Base-by-base conservation (phyloP, 2,888 invertebrate species). In the Drepana falcataria region DNA sequence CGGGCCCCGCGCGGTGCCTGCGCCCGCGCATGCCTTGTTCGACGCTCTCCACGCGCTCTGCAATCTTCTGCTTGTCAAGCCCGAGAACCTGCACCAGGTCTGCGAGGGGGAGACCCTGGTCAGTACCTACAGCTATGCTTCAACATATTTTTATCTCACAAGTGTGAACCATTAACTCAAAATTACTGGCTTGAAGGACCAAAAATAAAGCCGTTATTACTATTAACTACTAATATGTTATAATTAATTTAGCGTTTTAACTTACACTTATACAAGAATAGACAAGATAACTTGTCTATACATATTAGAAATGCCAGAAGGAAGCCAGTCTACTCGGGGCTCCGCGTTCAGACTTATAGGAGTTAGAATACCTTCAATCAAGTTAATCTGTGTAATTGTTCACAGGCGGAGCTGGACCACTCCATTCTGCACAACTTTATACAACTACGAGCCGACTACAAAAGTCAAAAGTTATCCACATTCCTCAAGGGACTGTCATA, bases 41-140 rank as follows among this genome's bases (percentile, higher is more conserved):
- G 98, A 99, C 89, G 96, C 97, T 35, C 92, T 99, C 48, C 98
- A 99, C 84, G 97, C 98, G 2, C 93, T 99, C 52, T 99, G 98
- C 83, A 99, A 99, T 91, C 92, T 99, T 57, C 92, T 99, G 63
- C 93, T 98, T 49, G 98, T 98, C 0, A 97, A 98, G 73, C 98
- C 99, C 0, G 98, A 98, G 85, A 99, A 99, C 91, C 92, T 99
- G 69, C 96, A 96, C 76, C 97, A 98, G 91, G 98, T 99, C 61
- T 97, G 98, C 86, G 95, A 95, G 52, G 98, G 98, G 37, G 98
- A 98, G 81, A 97, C 97, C 53, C 90, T 98, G 93, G 98, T 98
- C 87, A 92, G 93, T 85, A 53, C 5, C 5, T 9, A 3, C 6
- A 33, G 2, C 35, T 21, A 37, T 4, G 4, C 49, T 9, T 21